Evolutionary conservation across 1,140 invertebrate genomes (phyloP), one percentile per base, ranked within the genome.

Genomic region (Drosophila littoralis): DNA sequence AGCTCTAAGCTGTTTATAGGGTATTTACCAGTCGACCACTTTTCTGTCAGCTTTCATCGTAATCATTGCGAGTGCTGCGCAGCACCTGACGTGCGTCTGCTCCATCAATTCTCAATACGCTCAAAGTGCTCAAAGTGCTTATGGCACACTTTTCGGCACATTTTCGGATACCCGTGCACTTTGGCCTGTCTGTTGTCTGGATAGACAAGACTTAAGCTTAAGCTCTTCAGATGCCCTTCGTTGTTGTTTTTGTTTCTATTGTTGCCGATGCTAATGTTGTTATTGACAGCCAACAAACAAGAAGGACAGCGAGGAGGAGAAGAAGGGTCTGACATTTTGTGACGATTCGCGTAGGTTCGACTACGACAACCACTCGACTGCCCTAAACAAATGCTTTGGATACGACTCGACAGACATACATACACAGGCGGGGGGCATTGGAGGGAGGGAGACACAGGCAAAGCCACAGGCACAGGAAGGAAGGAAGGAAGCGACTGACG

Each of bases 101-200:
- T 36, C 50, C 73, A 76, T 66, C 59, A 46, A 59, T 69, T 17
- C 73, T 46, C 61, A 64, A 77, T 74, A 52, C 70, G 45, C 52
- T 70, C n/a, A n/a, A n/a, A n/a, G 22, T 2, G 22, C 22, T 22
- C 66, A 68, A 66, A 78, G 75, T 73, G 79, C 72, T 79, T 82
- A 79, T 76, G 79, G 65, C 76, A 76, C 75, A 72, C 61, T 76
- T 82, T 72, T 57, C 36, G 52, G 45, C 43, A 6, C 54, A 38
- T 50, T 48, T 48, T 22, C 4, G 15, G 22, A 9, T 4, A 50
- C 12, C 59, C 72, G 42, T 42, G 43, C 40, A 68, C 61, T 50
- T 43, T 63, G 35, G 17, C 48, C 28, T 59, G 65, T 78, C 70
- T 80, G 71, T 83, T 83, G 74, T 64, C 77, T 81, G 57, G 71